Conservation (phyloP, 2,113 vertebrate species). For the Gobiocypris rarus region DNA sequence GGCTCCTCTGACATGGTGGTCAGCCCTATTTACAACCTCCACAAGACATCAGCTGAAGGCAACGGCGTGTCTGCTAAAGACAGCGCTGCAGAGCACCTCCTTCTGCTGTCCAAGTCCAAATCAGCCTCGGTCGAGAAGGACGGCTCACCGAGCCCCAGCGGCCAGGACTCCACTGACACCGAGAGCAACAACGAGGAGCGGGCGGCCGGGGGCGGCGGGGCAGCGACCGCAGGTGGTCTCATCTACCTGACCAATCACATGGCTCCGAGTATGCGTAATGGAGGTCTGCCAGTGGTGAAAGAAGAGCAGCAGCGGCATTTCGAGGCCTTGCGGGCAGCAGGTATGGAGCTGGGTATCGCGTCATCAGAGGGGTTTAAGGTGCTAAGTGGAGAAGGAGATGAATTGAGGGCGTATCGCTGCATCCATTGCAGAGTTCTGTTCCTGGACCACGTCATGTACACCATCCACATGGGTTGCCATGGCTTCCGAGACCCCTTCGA, state of each 20-base stretch:
- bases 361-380: conserved; percentile 90
- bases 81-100: conserved; percentile 90
- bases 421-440: conserved; percentile 96
- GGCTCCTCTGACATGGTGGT: conserved; percentile 83
- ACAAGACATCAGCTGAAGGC: conserved; percentile 78
- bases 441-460: conserved; percentile 99
- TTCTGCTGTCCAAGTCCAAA: conserved; percentile 95
- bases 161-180: conserved; percentile 96
- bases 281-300: conserved; percentile 86
- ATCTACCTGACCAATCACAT: conserved; percentile 98
- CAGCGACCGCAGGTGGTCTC: conserved; percentile 76
- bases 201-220: conserved; percentile 47
- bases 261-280: conserved; percentile 84
- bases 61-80: conserved; percentile 83
- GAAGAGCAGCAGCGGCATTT: conserved; percentile 90
- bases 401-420: conserved; percentile 89
- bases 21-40: conserved; percentile 85
- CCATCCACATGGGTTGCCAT: conserved; percentile 99
- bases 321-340: conserved; percentile 81
- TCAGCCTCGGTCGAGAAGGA: conserved; percentile 90
- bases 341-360: conserved; percentile 75
- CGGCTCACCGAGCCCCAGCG: conserved; percentile 92
- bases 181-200: conserved; percentile 96
- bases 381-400: conserved; percentile 85
- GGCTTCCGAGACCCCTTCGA: conserved; percentile 97